Percentiles rank a stretch among this genome's conserved stretches.
Conservation (phyloP, 2,113 vertebrate species). For the Eubucco bourcierii region DNA sequence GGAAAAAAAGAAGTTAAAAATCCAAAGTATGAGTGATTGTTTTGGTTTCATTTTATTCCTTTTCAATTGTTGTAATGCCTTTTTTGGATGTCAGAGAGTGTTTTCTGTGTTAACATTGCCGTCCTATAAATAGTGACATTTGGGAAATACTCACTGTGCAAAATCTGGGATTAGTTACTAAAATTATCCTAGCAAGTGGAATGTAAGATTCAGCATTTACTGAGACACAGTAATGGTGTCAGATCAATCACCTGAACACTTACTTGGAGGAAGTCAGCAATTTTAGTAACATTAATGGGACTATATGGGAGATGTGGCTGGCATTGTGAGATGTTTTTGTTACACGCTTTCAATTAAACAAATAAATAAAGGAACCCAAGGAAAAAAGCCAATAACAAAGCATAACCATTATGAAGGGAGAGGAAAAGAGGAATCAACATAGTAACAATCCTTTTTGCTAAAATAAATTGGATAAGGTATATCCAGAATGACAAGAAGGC, state of each 20-base stretch:
- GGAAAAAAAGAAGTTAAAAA: not conserved
- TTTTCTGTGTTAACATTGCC: not conserved
- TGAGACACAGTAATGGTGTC: not conserved
- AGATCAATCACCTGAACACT: slow-evolving; percentile 44
- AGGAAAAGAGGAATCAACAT: not conserved
- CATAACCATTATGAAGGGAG: not conserved
- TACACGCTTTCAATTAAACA: not conserved
- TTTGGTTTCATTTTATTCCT: not conserved
- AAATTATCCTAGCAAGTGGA: slow-evolving; percentile 21
- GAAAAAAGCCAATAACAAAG: not conserved
- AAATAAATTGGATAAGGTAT: not conserved
- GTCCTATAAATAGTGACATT: not conserved
- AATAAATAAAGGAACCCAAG: not conserved
- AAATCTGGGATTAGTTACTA: slow-evolving; percentile 46
- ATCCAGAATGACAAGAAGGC: not conserved
- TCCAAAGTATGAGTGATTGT: not conserved
- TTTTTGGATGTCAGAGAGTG: not conserved
- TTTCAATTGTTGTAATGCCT: not conserved
- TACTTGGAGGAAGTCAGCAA: slow-evolving; percentile 15
- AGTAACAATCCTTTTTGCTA: not conserved
- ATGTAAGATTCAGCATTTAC: slow-evolving; percentile 42
- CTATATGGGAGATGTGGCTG: not conserved
- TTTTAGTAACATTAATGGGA: slow-evolving; percentile 27
- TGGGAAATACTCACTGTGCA: not conserved
- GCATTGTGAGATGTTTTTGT: not conserved